Conservation (phyloP, 2,797 vertebrate genomes). For the Sciaenops ocellatus region DNA sequence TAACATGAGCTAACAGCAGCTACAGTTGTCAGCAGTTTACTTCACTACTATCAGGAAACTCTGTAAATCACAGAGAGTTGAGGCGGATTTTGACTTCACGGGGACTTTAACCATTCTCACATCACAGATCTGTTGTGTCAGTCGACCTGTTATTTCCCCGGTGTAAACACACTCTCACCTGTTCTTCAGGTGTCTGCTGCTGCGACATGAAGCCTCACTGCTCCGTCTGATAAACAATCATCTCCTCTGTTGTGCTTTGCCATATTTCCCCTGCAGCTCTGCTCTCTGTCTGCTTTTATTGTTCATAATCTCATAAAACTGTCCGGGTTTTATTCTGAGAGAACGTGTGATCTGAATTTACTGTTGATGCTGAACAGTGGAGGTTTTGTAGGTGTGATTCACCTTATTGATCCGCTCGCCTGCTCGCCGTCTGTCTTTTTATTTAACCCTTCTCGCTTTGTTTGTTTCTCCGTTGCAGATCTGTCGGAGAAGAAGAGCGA, state of each 20-base stretch:
- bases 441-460: not conserved
- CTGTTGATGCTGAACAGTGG: not conserved
- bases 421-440: not conserved
- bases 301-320: slow-evolving; percentile 24
- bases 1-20: too few species aligned
- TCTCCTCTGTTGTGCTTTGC: not conserved
- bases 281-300: slow-evolving; percentile 23
- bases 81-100: too few species aligned
- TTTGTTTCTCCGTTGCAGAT: slow-evolving; percentile 77
- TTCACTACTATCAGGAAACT: too few species aligned
- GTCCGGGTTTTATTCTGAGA: not conserved
- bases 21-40: too few species aligned
- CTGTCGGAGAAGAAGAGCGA: slow-evolving; percentile 92
- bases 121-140: not conserved
- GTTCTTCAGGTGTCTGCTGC: slow-evolving; percentile 6
- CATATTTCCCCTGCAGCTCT: slow-evolving; percentile 4
- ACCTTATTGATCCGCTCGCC: slow-evolving; percentile 11
- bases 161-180: slow-evolving; percentile 12
- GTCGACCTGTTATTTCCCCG: slow-evolving; percentile 24
- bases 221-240: slow-evolving; percentile 16
- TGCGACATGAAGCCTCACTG: not conserved
- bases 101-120: not conserved
- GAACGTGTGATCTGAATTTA: slow-evolving; percentile 15
- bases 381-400: slow-evolving; percentile 2
- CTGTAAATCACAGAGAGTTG: too few species aligned